Evolutionary conservation across 2,888 invertebrate genomes (phyloP), one percentile per base, ranked within the genome.

Genomic region (Xestoiulus laeticollis): DNA sequence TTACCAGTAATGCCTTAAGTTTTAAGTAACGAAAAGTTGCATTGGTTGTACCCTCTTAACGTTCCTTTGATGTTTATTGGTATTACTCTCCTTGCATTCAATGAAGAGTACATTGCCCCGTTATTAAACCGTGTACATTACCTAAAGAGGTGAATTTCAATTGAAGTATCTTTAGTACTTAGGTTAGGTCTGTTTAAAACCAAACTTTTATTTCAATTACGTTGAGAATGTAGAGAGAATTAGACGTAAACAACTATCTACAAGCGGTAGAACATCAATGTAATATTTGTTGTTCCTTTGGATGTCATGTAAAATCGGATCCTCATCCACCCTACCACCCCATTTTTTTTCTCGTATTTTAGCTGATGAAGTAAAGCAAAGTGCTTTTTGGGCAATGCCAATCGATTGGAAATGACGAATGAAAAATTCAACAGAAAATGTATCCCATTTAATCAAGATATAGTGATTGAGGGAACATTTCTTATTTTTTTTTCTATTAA

Each of bases 361-460:
- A 30, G 16, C 30, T 78, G 78, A 78, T 78, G 78, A 78, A 78
- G 78, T 30, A 30, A 30, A 78, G 78, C 78, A 30, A 78, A 78
- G 78, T 78, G 78, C 78, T 78, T 78, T 68, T 78, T 78, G 30
- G 78, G 78, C 78, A 30, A 78, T 78, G 78, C 30, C 78, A 78
- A 78, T 78, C 78, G 78, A 78, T 78, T 30, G 78, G 78, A 78
- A 78, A 78, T 78, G 30, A 78, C 78, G 78, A 78, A 78, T 78
- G 78, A 78, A 78, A 78, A 78, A 78, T 78, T 78, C 78, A 78
- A 78, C 30, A 78, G 78, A 78, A 78, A 78, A 78, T 78, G 78
- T 78, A 78, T 14, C 30, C 78, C 30, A 30, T 78, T 78, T 78
- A 32, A 78, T 78, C 78, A 30, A 30, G 78, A 32, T 78, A 30